These are phyloP conservation scores for Probaryconus sp. DNA, from an alignment of 1,140 invertebrate species.

Conservation along the genomic window DNA sequence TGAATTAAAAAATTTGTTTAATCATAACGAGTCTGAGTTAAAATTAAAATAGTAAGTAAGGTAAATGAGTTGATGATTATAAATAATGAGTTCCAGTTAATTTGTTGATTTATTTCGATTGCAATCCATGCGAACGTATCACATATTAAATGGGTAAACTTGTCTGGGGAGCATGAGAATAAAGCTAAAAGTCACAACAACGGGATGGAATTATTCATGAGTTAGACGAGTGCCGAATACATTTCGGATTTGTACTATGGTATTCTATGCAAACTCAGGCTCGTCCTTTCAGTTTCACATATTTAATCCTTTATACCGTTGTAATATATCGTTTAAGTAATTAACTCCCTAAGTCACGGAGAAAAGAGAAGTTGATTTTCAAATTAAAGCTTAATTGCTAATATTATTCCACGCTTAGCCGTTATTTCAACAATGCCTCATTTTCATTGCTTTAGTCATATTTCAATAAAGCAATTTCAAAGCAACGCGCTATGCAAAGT, in stretches of 20 bases:
- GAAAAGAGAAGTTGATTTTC: background rate
- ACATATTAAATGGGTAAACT: slow-evolving; percentile 11
- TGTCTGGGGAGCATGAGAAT: slow-evolving; percentile 3
- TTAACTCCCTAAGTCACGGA: background rate
- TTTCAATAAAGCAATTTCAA: no score
- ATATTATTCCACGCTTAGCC: background rate
- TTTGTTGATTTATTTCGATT: background rate
- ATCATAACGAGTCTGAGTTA: no score
- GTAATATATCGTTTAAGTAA: slow-evolving; percentile 11
- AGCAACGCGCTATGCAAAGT: no score
- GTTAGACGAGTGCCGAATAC: slow-evolving; percentile 12
- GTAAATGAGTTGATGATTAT: no score
- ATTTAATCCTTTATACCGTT: slow-evolving; percentile 10
- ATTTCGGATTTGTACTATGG: slow-evolving; percentile 8
- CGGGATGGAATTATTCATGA: slow-evolving; percentile 20
- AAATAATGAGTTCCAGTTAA: no score
- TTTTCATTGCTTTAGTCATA: no score
- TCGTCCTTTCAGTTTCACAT: slow-evolving; percentile 6
- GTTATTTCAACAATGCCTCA: slow-evolving; percentile 1
- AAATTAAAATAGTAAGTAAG: no score
- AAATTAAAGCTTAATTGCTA: background rate
- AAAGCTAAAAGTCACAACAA: slow-evolving; percentile 21
- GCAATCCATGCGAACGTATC: background rate
- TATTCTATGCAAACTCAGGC: slow-evolving; percentile 1
- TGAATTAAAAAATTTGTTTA: no score